Conservation (phyloP, 2,113 vertebrate species). For the Potamarius usumacintae region DNA sequence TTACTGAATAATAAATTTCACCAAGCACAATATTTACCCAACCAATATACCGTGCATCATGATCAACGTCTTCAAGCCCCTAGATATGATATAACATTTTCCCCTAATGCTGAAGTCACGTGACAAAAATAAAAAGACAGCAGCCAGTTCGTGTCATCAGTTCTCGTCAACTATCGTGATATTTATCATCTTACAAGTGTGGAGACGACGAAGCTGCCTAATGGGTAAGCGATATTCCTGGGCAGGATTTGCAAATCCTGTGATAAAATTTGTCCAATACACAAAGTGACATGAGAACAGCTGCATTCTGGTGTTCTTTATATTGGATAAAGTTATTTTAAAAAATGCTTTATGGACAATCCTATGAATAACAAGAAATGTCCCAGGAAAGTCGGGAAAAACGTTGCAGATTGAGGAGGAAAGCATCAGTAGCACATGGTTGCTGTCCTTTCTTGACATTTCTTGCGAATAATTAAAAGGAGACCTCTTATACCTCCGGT, state of each 20-base stretch:
- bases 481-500: neutral
- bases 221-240: neutral
- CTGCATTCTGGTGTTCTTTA: neutral
- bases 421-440: no score
- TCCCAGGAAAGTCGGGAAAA: neutral
- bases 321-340: neutral
- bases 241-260: neutral
- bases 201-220: neutral
- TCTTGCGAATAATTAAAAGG: neutral
- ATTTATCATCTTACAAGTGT: neutral
- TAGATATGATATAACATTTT: neutral
- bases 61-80: neutral
- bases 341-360: neutral
- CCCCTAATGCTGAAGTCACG: neutral
- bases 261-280: neutral
- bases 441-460: neutral
- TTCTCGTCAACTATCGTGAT: neutral
- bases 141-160: no score
- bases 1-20: neutral
- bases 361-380: neutral
- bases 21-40: neutral
- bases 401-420: neutral
- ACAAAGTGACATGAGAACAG: neutral
- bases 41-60: neutral
- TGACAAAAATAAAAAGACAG: neutral